These are phyloP conservation scores for Anthoptus insignis DNA, from an alignment of 2,888 invertebrate species.

Conservation along the genomic window DNA sequence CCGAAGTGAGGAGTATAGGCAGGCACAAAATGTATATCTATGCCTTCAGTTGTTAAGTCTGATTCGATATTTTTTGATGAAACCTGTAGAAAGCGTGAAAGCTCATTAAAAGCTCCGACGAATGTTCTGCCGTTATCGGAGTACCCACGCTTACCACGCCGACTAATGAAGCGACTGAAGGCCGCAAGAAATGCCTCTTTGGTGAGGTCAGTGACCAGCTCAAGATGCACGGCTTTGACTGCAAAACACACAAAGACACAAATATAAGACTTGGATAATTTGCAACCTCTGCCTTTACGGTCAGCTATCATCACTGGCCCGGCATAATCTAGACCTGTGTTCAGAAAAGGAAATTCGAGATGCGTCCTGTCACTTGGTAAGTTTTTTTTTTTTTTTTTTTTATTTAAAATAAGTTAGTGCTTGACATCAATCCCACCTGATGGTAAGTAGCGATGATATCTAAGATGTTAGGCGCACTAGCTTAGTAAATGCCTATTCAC, in stretches of 20 bases:
- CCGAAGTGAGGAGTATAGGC: too few relatives aligned
- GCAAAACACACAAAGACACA: conserved; percentile 50
- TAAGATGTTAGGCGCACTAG: too few relatives aligned
- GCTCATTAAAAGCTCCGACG: conserved; percentile 38
- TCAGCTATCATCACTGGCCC: conserved; percentile 48
- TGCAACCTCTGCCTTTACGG: conserved; percentile 48
- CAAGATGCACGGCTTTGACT: conserved; percentile 47
- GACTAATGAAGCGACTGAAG: conserved; percentile 41
- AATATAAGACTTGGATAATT: conserved; percentile 43
- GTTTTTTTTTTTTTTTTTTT: too few relatives aligned
- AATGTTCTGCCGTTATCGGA: conserved; percentile 46
- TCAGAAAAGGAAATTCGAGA: conserved; percentile 40
- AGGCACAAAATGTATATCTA: conserved; percentile 6
- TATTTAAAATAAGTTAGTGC: too few relatives aligned
- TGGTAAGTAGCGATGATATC: too few relatives aligned
- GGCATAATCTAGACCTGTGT: conserved; percentile 46
- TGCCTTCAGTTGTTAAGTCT: conserved; percentile 14
- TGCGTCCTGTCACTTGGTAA: conserved; percentile 44
- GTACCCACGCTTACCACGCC: conserved; percentile 39
- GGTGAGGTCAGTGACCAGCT: conserved; percentile 44
- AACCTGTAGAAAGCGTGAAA: conserved; percentile 21
- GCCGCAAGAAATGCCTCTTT: conserved; percentile 42
- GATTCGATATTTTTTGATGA: conserved; percentile 2
- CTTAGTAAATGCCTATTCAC: too few relatives aligned
- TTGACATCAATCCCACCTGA: too few relatives aligned